Evolutionary conservation across 2,113 vertebrate genomes (phyloP).

Genomic region (Coreoperca whiteheadi): DNA sequence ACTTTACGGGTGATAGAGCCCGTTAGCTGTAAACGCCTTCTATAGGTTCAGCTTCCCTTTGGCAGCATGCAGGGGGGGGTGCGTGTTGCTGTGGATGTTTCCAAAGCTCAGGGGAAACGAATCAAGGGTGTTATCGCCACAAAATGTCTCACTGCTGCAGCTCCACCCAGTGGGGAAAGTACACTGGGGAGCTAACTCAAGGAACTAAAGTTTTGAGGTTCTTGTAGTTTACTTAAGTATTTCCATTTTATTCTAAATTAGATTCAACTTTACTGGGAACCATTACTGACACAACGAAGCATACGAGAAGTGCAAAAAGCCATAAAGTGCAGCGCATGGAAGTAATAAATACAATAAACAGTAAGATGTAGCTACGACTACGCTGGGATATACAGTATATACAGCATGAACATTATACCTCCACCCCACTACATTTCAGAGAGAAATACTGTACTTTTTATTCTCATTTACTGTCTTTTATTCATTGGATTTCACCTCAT

Average conservation of each 20-base stretch:
- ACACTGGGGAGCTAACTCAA: neutral
- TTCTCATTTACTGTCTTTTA: no score
- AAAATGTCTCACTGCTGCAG: neutral
- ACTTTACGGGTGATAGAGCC: conserved; percentile 28
- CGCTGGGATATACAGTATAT: no score
- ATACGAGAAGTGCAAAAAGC: no score
- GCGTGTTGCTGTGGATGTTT: neutral
- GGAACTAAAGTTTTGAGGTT: neutral
- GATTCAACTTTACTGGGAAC: no score
- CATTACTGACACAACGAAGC: no score
- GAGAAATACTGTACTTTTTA: no score
- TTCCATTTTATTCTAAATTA: neutral
- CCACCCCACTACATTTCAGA: no score
- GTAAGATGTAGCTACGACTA: no score
- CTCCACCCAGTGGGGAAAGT: neutral
- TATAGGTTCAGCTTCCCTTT: neutral
- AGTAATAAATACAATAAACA: no score
- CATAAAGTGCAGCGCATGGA: no score
- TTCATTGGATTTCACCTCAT: no score
- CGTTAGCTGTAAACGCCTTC: conserved; percentile 8
- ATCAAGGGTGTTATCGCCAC: neutral
- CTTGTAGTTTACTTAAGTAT: neutral
- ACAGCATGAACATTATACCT: no score
- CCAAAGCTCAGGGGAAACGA: conserved; percentile 9
- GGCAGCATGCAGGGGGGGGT: neutral